Base-by-base conservation (phyloP, 2,888 invertebrate species). In the Catocala nupta region DNA sequence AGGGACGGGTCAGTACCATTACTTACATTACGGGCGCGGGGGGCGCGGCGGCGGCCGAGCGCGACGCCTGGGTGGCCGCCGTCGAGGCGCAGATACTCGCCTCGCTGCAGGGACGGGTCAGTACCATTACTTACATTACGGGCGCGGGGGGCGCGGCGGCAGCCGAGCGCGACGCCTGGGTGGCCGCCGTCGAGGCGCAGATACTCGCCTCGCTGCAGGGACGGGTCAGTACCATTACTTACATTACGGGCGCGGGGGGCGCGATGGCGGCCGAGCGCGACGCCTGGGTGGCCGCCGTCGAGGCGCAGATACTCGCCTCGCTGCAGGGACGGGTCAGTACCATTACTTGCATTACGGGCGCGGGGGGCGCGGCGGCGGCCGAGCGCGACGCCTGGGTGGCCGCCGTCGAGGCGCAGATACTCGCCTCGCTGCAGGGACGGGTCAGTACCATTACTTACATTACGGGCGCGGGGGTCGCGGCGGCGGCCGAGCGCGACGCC, bases 11-110 rank as follows among this genome's bases (percentile, higher is more conserved):
- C 73, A 94, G 96, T 57, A 5, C n/a, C n/a, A n/a, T n/a, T n/a
- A n/a, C n/a, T n/a, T n/a, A n/a, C n/a, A n/a, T n/a, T n/a, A n/a
- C n/a, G n/a, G 25, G 25, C 25, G 25, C 25, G 25, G 25, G 55
- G 43, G 58, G 50, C 12, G 66, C 66, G 6, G 75, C 78, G 0
- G 95, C 96, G 0, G 98, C 98, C 85, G 99, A 90, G 85, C 94
- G 99, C 10, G 99, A 99, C 87, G 98, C 98, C 80, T 99, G 99
- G 99, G 98, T 99, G 11, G 95, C 97, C 36, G 97, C 98, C 55
- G 98, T 99, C 68, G 99, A 99, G 90, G 98, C 98, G 88, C 99
- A 99, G 93, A 99, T 99, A 81, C 96, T 99, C 58, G 97, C 97
- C 84, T 97, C 98, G 75, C 94, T 99, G 64, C 99, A 99, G 90